A percentile compares a stretch with the other conserved stretches of the same genome.
These are phyloP conservation scores for Ips typographus DNA, from an alignment of 1,140 invertebrate species.

Conservation along the genomic window DNA sequence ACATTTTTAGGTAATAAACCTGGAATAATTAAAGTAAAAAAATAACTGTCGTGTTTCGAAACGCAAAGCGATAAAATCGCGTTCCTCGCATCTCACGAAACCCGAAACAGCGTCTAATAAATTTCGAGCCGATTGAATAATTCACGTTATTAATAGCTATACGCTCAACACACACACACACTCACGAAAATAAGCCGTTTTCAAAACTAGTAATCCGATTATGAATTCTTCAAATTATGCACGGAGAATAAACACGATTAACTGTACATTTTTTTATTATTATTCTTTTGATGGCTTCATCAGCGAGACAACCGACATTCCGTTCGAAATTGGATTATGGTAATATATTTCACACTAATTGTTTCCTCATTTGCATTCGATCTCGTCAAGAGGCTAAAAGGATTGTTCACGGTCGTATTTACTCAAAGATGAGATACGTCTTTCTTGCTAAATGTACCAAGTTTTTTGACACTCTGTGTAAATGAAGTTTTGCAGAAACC, in stretches of 20 bases:
- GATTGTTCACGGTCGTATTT: not conserved
- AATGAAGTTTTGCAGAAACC: too few species aligned
- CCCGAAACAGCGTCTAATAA: slow-evolving; percentile 13
- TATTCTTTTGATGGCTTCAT: slow-evolving; percentile 1
- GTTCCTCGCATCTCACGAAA: not conserved
- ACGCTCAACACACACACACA: not conserved
- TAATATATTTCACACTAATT: slow-evolving; percentile 8
- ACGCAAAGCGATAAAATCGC: not conserved
- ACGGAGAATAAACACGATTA: slow-evolving; percentile 16
- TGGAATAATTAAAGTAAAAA: too few species aligned
- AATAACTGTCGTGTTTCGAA: too few species aligned
- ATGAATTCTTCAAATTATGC: slow-evolving; percentile 21
- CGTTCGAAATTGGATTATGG: slow-evolving; percentile 9
- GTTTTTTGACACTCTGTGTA: too few species aligned
- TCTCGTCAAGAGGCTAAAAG: not conserved
- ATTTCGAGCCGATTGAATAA: slow-evolving; percentile 17
- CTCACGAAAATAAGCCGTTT: slow-evolving; percentile 12
- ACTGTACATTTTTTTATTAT: slow-evolving; percentile 11
- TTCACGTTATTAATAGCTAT: slow-evolving; percentile 13
- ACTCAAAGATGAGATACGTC: not conserved
- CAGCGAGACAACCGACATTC: slow-evolving; percentile 1
- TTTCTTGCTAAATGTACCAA: too few species aligned
- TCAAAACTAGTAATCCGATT: slow-evolving; percentile 13
- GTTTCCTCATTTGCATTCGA: slow-evolving; percentile 5
- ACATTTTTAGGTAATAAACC: too few species aligned